Percentiles rank a stretch among this genome's conserved stretches.
Conservation (phyloP, 1,140 invertebrate genomes). For the Trichoplusia ni region DNA sequence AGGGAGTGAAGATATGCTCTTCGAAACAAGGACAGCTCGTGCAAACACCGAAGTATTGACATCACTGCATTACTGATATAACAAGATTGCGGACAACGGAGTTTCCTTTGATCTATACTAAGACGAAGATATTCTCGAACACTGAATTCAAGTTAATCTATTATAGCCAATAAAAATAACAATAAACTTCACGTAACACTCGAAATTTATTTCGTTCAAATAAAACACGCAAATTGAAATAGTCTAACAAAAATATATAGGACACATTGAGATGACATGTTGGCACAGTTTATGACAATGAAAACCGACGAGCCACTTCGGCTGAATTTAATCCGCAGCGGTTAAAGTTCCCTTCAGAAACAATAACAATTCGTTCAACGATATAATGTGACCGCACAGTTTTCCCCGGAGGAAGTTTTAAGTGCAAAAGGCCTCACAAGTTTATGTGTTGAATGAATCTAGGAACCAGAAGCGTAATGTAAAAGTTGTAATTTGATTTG, state of each 20-base stretch:
- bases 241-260: constrained; percentile 28
- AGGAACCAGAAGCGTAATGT: constrained; percentile 47
- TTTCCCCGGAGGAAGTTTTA: constrained; percentile 52
- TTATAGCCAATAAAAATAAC: no score
- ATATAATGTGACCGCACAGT: constrained; percentile 56
- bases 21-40: no score
- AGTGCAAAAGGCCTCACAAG: constrained; percentile 60
- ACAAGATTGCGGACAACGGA: no score
- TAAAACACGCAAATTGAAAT: constrained; percentile 20
- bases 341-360: constrained; percentile 57
- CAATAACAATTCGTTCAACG: constrained; percentile 57
- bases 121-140: no score
- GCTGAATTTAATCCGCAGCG: constrained; percentile 47
- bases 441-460: constrained; percentile 59
- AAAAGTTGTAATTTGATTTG: constrained; percentile 64
- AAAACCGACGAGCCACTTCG: constrained; percentile 37
- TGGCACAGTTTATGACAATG: constrained; percentile 33
- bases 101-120: no score
- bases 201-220: constrained; percentile 21
- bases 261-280: constrained; percentile 31
- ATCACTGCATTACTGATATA: no score
- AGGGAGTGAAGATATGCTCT: no score
- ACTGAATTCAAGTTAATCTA: no score
- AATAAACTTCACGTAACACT: background rate
- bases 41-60: no score